Evolutionary conservation across 2,113 vertebrate species (phyloP), one percentile per base, ranked within the genome.

Genomic region (Pygathrix nemaeus): DNA sequence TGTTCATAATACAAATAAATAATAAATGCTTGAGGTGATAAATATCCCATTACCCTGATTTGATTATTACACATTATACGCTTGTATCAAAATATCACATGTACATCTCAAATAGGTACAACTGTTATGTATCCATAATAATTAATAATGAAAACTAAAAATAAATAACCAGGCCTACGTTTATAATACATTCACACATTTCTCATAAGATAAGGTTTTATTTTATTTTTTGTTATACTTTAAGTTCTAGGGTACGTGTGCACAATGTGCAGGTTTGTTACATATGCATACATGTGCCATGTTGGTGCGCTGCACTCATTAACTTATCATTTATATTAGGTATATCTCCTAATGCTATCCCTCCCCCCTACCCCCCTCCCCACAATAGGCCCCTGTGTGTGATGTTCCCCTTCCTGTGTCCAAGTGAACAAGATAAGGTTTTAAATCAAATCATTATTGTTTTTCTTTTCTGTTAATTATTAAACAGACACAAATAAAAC

Each of bases 401-500:
- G 48, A 50, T 50, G 13, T 50, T 50, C 48, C 48, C 48, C 13
- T 50, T 50, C 48, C 48, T 50, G 48, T 50, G 48, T 14, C 48
- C 48, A 50, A 50, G 48, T 50, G 48, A 50, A 50, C 57, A 78
- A 43, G 40, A 6, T 61, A 83, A 70, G 16, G 3, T 45, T 88
- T 92, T 32, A 88, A 88, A 43, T 88, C 35, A 50, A 43, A 72
- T 72, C 12, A 32, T 14, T 66, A 21, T 68, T 78, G 68, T 43
- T 45, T 86, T 61, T 14, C 11, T 89, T 72, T 68, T 66, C 23
- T 93, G 57, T 43, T 61, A 6, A 64, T 72, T 93, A 32, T 73
- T 93, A 76, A 89, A 72, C 4, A 96, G 27, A 85, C 83, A 25
- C 23, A 87, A 83, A 68, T 89, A 75, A 93, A 89, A 95, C 14